Evolutionary conservation across 2,888 invertebrate genomes (phyloP).

Genomic region (Epinotia ramella): DNA sequence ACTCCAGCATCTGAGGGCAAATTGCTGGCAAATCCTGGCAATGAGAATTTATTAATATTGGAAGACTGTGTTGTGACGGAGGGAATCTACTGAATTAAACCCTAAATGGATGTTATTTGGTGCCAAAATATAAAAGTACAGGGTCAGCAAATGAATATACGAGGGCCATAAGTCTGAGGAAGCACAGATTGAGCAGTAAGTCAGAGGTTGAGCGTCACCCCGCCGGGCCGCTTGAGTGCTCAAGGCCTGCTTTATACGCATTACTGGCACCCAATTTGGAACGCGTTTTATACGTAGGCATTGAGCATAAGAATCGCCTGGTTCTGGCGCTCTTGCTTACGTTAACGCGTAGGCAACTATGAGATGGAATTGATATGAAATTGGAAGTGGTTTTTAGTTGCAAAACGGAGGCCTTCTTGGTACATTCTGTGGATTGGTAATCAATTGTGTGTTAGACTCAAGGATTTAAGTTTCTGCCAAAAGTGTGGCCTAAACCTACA

Average conservation of each 20-base stretch:
- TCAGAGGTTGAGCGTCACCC: constrained; percentile 20
- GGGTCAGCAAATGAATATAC: constrained; percentile 46
- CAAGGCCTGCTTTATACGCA: neutral
- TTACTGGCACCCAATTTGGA: neutral
- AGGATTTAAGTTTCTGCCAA: constrained; percentile 12
- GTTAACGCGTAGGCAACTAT: neutral
- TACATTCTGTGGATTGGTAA: neutral
- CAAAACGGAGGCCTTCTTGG: neutral
- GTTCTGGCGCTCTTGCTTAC: neutral
- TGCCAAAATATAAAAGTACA: constrained; percentile 52
- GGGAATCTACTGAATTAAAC: constrained; percentile 70
- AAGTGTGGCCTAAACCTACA: constrained; percentile 16
- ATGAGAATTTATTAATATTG: constrained; percentile 85
- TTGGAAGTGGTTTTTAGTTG: neutral
- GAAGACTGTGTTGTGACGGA: constrained; percentile 62
- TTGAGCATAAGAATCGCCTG: neutral
- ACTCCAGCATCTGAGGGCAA: constrained; percentile 74
- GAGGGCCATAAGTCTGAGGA: constrained; percentile 36
- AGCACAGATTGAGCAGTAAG: constrained; percentile 41
- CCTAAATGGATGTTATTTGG: constrained; percentile 70
- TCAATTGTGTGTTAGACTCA: neutral
- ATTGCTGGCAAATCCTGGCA: constrained; percentile 80
- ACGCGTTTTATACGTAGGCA: neutral
- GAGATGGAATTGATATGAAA: neutral
- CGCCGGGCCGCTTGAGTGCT: neutral